phyloP scores from a whole-genome alignment of 2,797 vertebrate genomes.

The Cottoperca gobio region DNA sequence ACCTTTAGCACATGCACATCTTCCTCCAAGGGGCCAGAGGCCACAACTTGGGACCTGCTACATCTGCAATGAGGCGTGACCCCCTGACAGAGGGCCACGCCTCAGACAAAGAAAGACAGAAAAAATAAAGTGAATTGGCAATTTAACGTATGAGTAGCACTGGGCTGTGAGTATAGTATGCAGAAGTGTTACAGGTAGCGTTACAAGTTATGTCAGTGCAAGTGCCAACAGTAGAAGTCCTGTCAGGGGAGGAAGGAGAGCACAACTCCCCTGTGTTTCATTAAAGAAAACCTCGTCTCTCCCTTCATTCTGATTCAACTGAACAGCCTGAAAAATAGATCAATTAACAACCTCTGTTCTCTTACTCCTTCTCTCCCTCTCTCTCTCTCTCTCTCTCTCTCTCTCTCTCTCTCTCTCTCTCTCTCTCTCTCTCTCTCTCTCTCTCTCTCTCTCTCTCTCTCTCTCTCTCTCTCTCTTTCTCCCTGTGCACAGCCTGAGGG shows the following conservation, averaged over 20 bases:
- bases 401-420: no score
- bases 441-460: conserved; percentile 3
- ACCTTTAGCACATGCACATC: conserved; percentile 44
- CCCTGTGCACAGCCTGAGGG: conserved; percentile 35
- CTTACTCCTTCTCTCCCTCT: conserved; percentile 1
- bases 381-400: no score
- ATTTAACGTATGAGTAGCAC: conserved; percentile 9
- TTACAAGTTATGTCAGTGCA: conserved; percentile 46
- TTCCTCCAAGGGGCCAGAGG: conserved; percentile 59
- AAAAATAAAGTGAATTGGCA: not conserved
- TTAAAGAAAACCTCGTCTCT: conserved; percentile 65
- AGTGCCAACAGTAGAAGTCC: conserved; percentile 50
- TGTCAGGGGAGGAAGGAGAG: conserved; percentile 50
- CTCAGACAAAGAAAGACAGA: conserved; percentile 15
- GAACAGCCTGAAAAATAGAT: conserved; percentile 72
- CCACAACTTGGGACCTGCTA: conserved; percentile 74
- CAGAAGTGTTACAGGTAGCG: conserved; percentile 51
- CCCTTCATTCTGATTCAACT: conserved; percentile 60
- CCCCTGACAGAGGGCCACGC: conserved; percentile 70
- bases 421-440: conserved; percentile 22
- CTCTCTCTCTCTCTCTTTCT: no score
- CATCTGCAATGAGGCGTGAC: conserved; percentile 69
- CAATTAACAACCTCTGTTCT: conserved; percentile 68
- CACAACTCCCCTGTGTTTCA: conserved; percentile 66
- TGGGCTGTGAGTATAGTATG: conserved; percentile 16